Evolutionary conservation across 1,140 invertebrate genomes (phyloP).

Genomic region (Protaetia brevitarsis): DNA sequence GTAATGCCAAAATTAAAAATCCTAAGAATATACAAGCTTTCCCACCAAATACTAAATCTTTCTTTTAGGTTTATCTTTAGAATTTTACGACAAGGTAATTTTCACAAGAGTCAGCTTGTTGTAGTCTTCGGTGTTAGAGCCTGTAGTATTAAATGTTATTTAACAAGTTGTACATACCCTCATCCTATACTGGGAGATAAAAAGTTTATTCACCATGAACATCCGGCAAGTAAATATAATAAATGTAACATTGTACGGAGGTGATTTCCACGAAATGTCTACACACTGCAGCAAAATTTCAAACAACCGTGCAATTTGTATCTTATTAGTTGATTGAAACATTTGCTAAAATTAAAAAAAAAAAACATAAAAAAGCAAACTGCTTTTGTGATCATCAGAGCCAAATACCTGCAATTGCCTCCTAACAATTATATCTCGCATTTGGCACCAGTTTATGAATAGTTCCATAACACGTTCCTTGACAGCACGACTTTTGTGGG

Average conservation of each 20-base stretch:
- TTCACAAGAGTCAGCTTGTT: no score
- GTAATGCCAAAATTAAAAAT: no score
- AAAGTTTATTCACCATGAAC: neutral
- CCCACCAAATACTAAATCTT: no score
- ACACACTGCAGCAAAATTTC: neutral
- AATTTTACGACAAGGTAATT: no score
- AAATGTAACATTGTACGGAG: neutral
- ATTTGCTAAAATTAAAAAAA: neutral
- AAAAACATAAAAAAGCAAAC: neutral
- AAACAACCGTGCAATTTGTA: neutral
- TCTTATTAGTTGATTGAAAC: neutral
- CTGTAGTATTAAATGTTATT: neutral
- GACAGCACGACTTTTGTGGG: neutral
- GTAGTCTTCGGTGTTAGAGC: no score
- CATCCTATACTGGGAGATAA: neutral
- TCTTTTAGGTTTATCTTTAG: no score
- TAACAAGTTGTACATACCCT: neutral
- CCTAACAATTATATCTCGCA: neutral
- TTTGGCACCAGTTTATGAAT: neutral
- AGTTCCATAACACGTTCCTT: neutral
- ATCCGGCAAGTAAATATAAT: conserved; percentile 8
- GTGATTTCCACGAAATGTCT: neutral
- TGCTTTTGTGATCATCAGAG: neutral
- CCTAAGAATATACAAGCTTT: no score
- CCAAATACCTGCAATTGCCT: neutral